Evolutionary conservation across 2,113 vertebrate species (phyloP).

Genomic region (Amphiprion percula): DNA sequence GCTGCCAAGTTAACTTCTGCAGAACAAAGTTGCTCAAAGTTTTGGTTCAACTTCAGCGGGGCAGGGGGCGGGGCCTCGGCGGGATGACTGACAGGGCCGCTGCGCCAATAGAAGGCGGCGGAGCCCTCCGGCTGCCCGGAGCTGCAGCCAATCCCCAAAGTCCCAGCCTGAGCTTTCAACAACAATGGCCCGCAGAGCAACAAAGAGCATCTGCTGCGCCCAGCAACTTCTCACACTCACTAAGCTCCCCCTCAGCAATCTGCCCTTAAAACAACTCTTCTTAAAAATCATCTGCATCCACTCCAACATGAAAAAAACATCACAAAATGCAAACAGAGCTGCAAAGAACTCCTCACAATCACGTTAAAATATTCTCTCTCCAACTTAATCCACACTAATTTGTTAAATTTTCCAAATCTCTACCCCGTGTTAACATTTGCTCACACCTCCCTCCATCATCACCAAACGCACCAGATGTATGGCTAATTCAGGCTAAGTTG

Average conservation of each 20-base stretch:
- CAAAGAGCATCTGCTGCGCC: slow-evolving; percentile 84
- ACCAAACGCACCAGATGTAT: slow-evolving; percentile 55
- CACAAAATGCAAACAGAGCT: too few relatives aligned
- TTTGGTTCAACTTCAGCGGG: slow-evolving; percentile 88
- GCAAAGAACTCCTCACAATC: too few relatives aligned
- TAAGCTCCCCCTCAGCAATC: slow-evolving; percentile 60
- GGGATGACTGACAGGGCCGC: slow-evolving; percentile 41
- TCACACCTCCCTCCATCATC: not conserved
- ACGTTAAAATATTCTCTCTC: too few relatives aligned
- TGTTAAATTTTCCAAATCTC: too few relatives aligned
- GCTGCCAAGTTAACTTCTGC: slow-evolving; percentile 82
- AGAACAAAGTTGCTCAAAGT: slow-evolving; percentile 86
- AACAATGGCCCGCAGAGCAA: slow-evolving; percentile 80
- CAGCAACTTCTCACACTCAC: slow-evolving; percentile 65
- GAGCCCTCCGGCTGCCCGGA: slow-evolving; percentile 73
- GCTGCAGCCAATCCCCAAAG: slow-evolving; percentile 83
- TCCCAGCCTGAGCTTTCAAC: slow-evolving; percentile 69
- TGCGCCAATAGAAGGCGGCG: slow-evolving; percentile 85
- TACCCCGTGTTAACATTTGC: too few relatives aligned
- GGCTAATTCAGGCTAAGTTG: slow-evolving; percentile 57
- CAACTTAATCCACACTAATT: too few relatives aligned
- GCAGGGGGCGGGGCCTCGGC: slow-evolving; percentile 31
- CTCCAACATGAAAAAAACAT: too few relatives aligned
- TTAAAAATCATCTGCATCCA: too few relatives aligned
- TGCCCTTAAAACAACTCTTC: slow-evolving; percentile 12